A percentile compares a stretch with the other conserved stretches of the same genome.
Evolutionary conservation across 2,888 invertebrate species (phyloP).

Genomic region (Metallyticus violacea): DNA sequence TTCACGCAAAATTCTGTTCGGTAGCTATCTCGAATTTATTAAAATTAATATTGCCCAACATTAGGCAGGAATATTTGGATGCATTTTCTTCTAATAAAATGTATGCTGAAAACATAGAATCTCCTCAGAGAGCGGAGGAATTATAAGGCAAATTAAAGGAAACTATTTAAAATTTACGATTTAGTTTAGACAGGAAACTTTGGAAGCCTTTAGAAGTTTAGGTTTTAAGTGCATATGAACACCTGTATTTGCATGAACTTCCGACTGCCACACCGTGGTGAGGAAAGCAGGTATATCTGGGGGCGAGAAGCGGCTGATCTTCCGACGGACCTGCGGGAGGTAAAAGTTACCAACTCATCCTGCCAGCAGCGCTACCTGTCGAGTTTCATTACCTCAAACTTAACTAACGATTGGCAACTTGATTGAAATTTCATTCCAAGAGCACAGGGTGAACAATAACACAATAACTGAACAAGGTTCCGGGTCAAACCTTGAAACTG

Average conservation of each 20-base stretch:
- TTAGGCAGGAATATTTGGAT: no score
- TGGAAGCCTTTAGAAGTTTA: not conserved
- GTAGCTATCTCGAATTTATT: no score
- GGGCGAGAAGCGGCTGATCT: no score
- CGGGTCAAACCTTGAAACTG: not conserved
- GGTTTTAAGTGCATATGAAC: not conserved
- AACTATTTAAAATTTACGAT: no score
- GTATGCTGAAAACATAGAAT: no score
- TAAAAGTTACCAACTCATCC: not conserved
- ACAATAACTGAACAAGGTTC: not conserved
- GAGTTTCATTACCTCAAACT: constrained; percentile 29
- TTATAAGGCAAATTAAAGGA: no score
- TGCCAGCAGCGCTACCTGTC: constrained; percentile 26
- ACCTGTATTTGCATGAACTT: no score
- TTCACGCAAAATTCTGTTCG: no score
- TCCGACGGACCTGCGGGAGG: not conserved
- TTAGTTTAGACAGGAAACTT: no score
- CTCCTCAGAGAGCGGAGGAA: no score
- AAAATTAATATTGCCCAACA: no score
- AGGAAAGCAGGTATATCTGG: not conserved
- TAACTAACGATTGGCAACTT: constrained; percentile 30
- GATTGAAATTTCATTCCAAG: constrained; percentile 33
- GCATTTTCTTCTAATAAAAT: no score
- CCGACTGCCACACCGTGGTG: not conserved
- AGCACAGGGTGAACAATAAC: not conserved